Conservation (phyloP, 2,113 vertebrate genomes). For the Callaeas wilsoni region DNA sequence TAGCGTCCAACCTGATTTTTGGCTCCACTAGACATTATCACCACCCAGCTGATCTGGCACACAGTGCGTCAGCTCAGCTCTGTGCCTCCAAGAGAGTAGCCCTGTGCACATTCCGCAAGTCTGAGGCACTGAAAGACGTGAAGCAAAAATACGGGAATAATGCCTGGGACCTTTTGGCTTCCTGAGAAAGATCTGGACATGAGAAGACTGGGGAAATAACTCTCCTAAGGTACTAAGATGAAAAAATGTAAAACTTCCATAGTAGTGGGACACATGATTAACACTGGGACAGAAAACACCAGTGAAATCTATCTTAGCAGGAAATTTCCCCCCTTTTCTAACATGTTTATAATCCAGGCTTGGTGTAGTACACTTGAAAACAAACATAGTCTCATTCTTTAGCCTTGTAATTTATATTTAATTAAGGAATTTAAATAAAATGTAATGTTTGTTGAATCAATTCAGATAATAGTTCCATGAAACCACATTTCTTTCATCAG, state of each 20-base stretch:
- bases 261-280: neutral
- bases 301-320: neutral
- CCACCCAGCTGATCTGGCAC: neutral
- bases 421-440: neutral
- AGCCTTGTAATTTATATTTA: neutral
- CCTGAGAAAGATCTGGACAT: neutral
- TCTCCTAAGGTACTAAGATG: neutral
- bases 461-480: neutral
- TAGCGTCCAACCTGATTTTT: neutral
- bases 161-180: neutral
- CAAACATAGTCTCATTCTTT: neutral
- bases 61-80: neutral
- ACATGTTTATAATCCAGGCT: neutral
- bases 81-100: neutral
- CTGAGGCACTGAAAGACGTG: neutral
- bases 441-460: neutral
- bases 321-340: neutral
- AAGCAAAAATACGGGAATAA: neutral
- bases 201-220: neutral
- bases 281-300: neutral
- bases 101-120: neutral
- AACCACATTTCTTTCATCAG: neutral
- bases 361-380: neutral
- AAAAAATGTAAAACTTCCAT: neutral
- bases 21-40: neutral